Evolutionary conservation across 2,797 vertebrate genomes (phyloP), one percentile per base, ranked within the genome.

Genomic region (Sebastes kiyomatsui): DNA sequence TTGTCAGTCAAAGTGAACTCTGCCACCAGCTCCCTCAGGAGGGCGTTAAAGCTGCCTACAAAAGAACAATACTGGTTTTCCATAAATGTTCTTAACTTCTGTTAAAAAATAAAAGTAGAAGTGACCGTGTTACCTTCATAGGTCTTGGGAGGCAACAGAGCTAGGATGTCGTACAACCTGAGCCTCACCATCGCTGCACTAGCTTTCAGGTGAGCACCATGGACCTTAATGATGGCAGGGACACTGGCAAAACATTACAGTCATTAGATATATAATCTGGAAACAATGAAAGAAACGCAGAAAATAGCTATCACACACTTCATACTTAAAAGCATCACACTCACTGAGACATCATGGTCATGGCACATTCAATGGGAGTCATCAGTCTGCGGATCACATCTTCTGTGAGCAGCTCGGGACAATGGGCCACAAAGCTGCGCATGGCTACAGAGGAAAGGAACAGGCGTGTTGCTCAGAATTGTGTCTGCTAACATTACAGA

Each of bases 311-410:
- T 20, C 5, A 59, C 18, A 56, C 27, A 28, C 33, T 35, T 16
- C n/a, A 5, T 13, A 22, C 61, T 65, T 7, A 42, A 66, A 35
- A 46, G 7, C 35, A 6, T 27, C 52, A 81, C 81, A 99, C 98
- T 98, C 95, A 99, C 98, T 99, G 99, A 0, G 98, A 98, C 97
- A 99, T 98, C 98, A 99, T 99, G 71, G 98, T 99, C 99, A 99
- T 99, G 86, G 99, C 98, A 91, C 99, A 99, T 93, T 99, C 99
- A 59, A 99, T 98, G 66, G 99, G 99, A 3, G 97, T 99, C 98
- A 99, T 99, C 90, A 99, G 90, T 78, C 99, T 96, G 35, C 98
- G 97, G 93, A 99, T 99, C 81, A 99, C 98, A 60, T 99, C 99
- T 84, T 99, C 99, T 1, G 98, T 99, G 35, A 99, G 97, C 61